phyloP scores from a whole-genome alignment of 2,113 vertebrate genomes.

The Echinops telfairi region DNA sequence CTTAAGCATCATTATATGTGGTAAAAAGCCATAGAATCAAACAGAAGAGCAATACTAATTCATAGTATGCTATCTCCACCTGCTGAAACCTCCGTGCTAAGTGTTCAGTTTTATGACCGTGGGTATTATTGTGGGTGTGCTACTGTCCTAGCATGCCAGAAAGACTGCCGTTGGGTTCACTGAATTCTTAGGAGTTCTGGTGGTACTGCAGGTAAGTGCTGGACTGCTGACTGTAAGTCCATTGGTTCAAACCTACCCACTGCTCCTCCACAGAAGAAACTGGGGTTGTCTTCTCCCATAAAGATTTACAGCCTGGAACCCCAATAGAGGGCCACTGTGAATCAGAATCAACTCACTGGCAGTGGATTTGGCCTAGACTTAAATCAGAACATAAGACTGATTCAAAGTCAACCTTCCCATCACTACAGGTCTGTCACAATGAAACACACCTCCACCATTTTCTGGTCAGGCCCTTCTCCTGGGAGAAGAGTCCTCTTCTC shows the following conservation, averaged over 20 bases:
- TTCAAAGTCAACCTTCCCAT: background rate
- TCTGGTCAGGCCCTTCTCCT: background rate
- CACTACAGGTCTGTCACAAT: background rate
- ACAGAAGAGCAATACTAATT: conserved; percentile 44
- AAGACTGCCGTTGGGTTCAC: background rate
- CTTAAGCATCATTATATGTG: background rate
- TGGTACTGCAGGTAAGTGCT: too few relatives aligned
- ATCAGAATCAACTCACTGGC: too few relatives aligned
- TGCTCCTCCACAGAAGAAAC: too few relatives aligned
- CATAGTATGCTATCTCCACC: background rate
- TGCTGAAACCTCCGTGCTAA: conserved; percentile 43
- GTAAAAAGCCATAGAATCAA: background rate
- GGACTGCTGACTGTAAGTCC: too few relatives aligned
- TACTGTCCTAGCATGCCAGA: background rate
- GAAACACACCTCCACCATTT: background rate
- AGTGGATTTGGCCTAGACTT: too few relatives aligned
- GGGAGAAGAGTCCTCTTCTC: background rate
- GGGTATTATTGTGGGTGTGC: background rate
- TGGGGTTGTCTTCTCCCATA: too few relatives aligned
- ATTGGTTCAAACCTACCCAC: too few relatives aligned
- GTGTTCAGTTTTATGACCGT: conserved; percentile 3
- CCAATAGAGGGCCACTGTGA: too few relatives aligned
- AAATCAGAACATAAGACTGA: background rate
- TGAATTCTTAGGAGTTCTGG: background rate
- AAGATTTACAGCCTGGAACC: too few relatives aligned